Base-by-base conservation (phyloP, 1,140 invertebrate species). In the Zeugodacus cucurbitae region DNA sequence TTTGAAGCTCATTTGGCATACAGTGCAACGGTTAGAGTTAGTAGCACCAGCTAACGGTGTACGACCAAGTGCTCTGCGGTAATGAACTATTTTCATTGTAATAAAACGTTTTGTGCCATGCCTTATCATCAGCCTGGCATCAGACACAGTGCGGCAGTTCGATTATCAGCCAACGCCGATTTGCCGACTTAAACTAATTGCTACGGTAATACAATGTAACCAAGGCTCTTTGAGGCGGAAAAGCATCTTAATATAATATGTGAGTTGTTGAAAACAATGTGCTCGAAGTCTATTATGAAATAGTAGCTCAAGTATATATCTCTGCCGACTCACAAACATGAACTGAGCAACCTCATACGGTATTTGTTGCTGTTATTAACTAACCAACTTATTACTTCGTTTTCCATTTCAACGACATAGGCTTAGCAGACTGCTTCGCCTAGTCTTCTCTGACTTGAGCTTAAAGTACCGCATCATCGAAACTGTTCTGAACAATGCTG, bases 21-120 rank as follows among this genome's bases (percentile, higher is more conserved):
- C n/a, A 44, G 20, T 22, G 11, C 8, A 32, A 67, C 59, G 29
- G 26, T 32, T 6, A 41, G 32, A 34, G 17, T 37, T 20, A 2
- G 32, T 74, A 20, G 34, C 32, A 34, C 34, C 17, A 74, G 34
- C 20, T 74, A 37, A 74, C 34, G 34, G 74, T 82, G 32, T 74
- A 41, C 37, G 5, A 26, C 26, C 26, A 70, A 29, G n/a, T 32
- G 26, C 17, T 48, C 17, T 48, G n/a, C 22, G 2, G n/a, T 82
- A 82, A 82, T 82, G 74, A 82, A 82, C 74, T 26, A 48, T 82
- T 82, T 82, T 82, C 74, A 82, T 54, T 48, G 44, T 54, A 82
- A 82, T 48, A 82, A 82, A 82, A 82, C 74, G 41, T 48, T 82
- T 82, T 48, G 74, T 48, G 41, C n/a, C 48, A 8, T 82, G 41